Base-by-base conservation (phyloP, 2,113 vertebrate genomes). In the Burhinus oedicnemus region DNA sequence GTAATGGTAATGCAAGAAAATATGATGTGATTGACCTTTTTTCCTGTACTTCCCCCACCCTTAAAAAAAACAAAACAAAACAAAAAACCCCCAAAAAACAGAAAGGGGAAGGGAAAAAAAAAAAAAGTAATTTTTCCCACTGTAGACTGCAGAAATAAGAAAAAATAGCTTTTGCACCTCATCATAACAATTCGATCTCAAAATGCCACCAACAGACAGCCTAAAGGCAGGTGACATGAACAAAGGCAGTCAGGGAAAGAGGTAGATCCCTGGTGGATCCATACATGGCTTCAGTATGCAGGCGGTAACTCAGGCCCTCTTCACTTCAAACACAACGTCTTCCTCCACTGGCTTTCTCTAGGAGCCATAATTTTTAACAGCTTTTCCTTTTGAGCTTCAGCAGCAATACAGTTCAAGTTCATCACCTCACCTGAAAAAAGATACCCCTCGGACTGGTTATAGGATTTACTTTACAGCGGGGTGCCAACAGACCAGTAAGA, bases 251-350 rank as follows among this genome's bases (percentile, higher is more conserved):
- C 52, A 77, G 54, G 44, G 20, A 49, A 74, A 57, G 40, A 62
- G 11, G 9, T 12, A 30, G 23, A n/a, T 38, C 14, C 34, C 42
- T 71, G 9, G 49, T 51, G 49, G 49, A 51, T 51, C 49, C 49
- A 13, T 51, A 69, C 27, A 44, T 0, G 0, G 44, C 23, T 71
- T 64, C 6, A 9, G 16, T 18, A 15, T 5, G 11, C 32, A 26
- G 19, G 16, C 2, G 0, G 22, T 55, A 82, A 60, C 45, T 72
- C 44, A 10, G 45, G 15, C 17, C 26, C 38, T 54, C 58, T 72
- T 88, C 34, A 70, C 27, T 58, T 85, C 55, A 65, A 85, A 80
- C 20, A 52, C 29, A 54, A 21, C 13, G 52, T 65, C 19, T 49
- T 81, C 51, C 38, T 78, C 38, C 23, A 5, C 11, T 27, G 64